Base-by-base conservation (phyloP, 2,888 invertebrate genomes). In the Drosophila longiperda region DNA sequence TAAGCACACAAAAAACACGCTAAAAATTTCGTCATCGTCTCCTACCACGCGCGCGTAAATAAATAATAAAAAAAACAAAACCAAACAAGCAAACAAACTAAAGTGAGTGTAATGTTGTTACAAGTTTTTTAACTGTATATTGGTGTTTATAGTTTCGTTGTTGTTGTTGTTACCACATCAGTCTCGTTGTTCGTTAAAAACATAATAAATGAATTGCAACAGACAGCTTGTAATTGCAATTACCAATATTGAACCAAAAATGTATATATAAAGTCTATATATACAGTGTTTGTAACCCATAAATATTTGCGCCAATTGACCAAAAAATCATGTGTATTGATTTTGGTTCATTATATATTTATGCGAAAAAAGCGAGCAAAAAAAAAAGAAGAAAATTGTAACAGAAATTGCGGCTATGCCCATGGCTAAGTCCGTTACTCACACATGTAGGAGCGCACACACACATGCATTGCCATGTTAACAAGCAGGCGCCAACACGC, bases 291-390 rank as follows among this genome's bases (percentile, higher is more conserved):
- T 62, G 68, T 55, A 70, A 53, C 63, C 66, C 80, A 78, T 66
- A 58, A 77, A 75, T 78, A 55, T 80, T 80, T 80, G 64, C 67
- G 55, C 58, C 66, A 70, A 82, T 75, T 66, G 72, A 73, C 69
- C 75, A 80, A 63, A 73, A 73, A 77, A 75, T 82, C 66, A 77
- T 81, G 45, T 57, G 49, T 84, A 86, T 86, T 86, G 85, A 86
- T 86, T 86, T 89, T 84, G 34, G 82, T 48, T 54, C 73, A 82
- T 89, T 86, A 87, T 68, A 82, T 86, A 85, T 86, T 87, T 82
- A 86, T 70, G 66, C 32, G 53, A 48, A 57, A 52, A 50, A 52
- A 49, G 5, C n/a, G 48, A 53, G 34, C 52, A 58, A 54, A 50
- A 23, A 63, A 23, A 34, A 64, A 53, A 23, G 23, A 62, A 66